A percentile compares a stretch with the other conserved stretches of the same genome.
phyloP scores from a whole-genome alignment of 2,797 vertebrate genomes.

The Aphelocoma californica region DNA sequence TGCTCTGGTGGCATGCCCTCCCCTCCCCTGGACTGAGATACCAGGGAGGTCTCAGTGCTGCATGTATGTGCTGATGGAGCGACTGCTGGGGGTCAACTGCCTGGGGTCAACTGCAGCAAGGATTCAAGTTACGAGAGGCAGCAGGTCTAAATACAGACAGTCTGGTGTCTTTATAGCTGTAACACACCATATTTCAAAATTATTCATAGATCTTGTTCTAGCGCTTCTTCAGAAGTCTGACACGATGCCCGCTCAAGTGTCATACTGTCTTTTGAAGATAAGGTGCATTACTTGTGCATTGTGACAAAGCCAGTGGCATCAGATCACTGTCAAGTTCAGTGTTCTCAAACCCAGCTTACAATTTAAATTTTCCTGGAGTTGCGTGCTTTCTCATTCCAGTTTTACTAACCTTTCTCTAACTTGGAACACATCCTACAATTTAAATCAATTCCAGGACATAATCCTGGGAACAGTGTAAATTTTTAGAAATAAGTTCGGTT shows the following conservation, averaged over 20 bases:
- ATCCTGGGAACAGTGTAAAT: not conserved
- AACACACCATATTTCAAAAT: not conserved
- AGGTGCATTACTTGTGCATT: not conserved
- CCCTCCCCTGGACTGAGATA: not conserved
- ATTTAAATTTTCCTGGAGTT: not conserved
- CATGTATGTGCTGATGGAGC: fast-evolving
- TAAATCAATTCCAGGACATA: not conserved
- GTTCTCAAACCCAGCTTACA: not conserved
- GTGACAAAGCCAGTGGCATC: not conserved
- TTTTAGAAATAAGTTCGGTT: not conserved
- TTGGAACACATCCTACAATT: not conserved
- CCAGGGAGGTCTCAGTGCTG: not conserved
- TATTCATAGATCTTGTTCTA: not conserved
- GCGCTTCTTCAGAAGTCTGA: not conserved
- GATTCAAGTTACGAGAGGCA: not conserved
- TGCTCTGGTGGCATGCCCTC: not conserved
- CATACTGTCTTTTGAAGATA: not conserved
- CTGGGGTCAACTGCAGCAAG: not conserved
- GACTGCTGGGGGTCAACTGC: not conserved
- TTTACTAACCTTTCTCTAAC: not conserved
- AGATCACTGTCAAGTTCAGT: not conserved
- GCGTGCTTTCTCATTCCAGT: not conserved
- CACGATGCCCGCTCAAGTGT: not conserved
- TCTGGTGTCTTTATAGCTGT: not conserved
- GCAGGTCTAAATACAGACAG: not conserved